Evolutionary conservation across 2,888 invertebrate genomes (phyloP), one percentile per base, ranked within the genome.

Genomic region (Gastrophysa polygoni): DNA sequence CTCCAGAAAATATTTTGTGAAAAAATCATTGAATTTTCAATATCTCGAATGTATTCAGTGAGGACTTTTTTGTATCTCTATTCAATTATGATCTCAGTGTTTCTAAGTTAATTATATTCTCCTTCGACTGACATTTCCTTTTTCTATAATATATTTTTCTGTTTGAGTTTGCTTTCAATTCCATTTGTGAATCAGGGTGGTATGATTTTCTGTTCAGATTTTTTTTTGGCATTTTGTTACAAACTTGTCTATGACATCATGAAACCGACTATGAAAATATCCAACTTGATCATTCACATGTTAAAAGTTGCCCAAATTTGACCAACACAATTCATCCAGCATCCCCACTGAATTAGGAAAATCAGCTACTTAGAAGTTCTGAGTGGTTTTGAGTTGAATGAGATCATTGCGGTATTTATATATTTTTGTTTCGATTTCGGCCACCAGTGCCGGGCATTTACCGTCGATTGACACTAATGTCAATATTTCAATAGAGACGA

Each of bases 161-260:
- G 46, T 46, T 17, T 46, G 46, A 46, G 46, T 46, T 46, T 16
- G 46, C 18, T 46, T 46, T 46, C 16, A 16, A 46, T 46, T 46
- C 16, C 46, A 46, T 46, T 46, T 17, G 17, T 46, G 16, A 46
- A 46, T 17, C 46, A 46, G 46, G 16, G 17, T 14, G n/a, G 46
- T 46, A 46, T 2, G 46, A 46, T 16, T 46, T 16, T 46, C 46
- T 16, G 16, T 46, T 46, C 10, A 16, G 10, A 16, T 46, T 46
- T 46, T 46, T 16, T 46, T 46, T 18, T 46, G n/a, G 46, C 10
- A 46, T 46, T 46, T 46, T 14, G 46, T 14, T 18, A 46, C 46
- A 46, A 14, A 46, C 8, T 16, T 46, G 17, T 46, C 17, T 8
- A 46, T 8, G 17, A 46, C 17, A 46, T 46, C 46, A 46, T 46